phyloP scores from a whole-genome alignment of 2,113 vertebrate genomes.

The Lagopus leucura region DNA sequence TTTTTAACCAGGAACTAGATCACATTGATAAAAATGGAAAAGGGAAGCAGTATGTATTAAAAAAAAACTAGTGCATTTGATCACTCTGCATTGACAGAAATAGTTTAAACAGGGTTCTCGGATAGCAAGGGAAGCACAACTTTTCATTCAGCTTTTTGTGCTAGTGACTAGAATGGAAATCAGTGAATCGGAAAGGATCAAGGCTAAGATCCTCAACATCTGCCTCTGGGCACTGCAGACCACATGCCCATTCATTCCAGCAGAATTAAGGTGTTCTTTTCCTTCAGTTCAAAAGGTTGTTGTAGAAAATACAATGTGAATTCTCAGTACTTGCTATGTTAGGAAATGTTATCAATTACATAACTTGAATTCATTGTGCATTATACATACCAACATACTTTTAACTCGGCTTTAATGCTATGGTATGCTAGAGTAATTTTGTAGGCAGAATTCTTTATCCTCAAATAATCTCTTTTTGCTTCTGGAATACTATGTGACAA shows the following conservation, averaged over 20 bases:
- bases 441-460: not conserved
- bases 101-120: not conserved
- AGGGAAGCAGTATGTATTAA: not conserved
- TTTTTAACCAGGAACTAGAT: conserved; percentile 28
- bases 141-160: not conserved
- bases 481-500: not conserved
- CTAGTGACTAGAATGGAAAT: not conserved
- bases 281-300: not conserved
- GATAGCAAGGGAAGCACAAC: not conserved
- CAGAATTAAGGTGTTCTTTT: not conserved
- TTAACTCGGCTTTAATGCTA: not conserved
- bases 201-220: conserved; percentile 7
- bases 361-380: not conserved
- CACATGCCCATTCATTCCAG: not conserved
- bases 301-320: not conserved
- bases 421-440: not conserved
- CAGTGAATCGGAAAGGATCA: conserved; percentile 33
- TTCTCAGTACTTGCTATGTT: not conserved
- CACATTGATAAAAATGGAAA: not conserved
- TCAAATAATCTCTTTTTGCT: not conserved
- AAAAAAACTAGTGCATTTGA: not conserved
- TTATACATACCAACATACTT: not conserved
- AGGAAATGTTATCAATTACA: not conserved
- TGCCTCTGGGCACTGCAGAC: not conserved
- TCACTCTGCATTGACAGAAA: not conserved